These are phyloP conservation scores for Bombus affinis DNA, from an alignment of 1,140 invertebrate species.

Conservation along the genomic window DNA sequence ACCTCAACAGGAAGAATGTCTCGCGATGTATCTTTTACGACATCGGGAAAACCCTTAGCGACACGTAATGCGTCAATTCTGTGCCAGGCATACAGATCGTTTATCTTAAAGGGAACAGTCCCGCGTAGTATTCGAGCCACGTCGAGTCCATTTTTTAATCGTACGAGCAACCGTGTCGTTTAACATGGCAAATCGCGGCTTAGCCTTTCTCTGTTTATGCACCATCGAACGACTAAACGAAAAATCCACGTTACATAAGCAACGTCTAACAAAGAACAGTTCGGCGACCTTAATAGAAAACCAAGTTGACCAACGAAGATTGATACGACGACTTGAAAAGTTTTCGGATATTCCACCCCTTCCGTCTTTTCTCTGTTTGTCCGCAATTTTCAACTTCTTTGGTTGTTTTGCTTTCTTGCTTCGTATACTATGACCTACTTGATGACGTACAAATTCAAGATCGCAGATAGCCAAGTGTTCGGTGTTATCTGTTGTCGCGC, in stretches of 20 bases:
- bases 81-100: conserved; percentile 25
- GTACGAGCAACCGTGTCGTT: conserved; percentile 7
- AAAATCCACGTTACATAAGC: not conserved
- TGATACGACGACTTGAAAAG: not conserved
- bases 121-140: conserved; percentile 9
- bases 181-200: not conserved
- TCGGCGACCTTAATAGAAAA: conserved; percentile 13
- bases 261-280: not conserved
- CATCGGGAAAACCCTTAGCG: not conserved
- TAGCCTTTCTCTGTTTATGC: conserved; percentile 4
- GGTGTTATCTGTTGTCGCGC: too few species aligned
- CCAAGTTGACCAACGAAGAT: not conserved
- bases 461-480: not conserved
- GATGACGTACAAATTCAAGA: not conserved
- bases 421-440: conserved; percentile 10
- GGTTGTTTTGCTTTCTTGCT: not conserved
- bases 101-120: not conserved
- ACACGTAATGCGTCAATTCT: conserved; percentile 1
- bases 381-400: not conserved
- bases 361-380: not conserved
- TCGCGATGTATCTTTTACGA: not conserved
- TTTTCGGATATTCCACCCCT: not conserved
- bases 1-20: too few species aligned
- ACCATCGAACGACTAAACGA: not conserved
- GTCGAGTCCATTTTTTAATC: conserved; percentile 35